Conservation (phyloP, 2,797 vertebrate genomes). For the Lutra lutra region DNA sequence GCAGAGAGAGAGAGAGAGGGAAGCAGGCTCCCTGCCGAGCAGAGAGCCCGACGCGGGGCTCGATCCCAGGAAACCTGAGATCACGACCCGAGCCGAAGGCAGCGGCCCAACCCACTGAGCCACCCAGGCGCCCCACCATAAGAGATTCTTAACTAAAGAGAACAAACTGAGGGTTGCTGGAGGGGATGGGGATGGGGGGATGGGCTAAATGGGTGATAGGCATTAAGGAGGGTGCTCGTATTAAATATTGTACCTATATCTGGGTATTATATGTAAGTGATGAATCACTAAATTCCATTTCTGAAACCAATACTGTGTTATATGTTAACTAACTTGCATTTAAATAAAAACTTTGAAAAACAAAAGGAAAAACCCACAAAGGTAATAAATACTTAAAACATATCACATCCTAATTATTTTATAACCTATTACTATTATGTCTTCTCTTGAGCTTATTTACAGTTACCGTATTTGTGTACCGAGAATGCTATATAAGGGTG, state of each 20-base stretch:
- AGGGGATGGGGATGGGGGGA: not conserved
- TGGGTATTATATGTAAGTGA: not conserved
- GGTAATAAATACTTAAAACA: constrained; percentile 26
- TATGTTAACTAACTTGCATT: not conserved
- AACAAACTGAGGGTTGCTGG: not conserved
- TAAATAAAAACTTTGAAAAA: not conserved
- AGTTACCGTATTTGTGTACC: not conserved
- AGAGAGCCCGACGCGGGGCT: no score
- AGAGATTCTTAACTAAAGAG: not conserved
- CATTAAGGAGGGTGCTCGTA: not conserved
- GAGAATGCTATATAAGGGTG: not conserved
- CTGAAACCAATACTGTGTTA: not conserved
- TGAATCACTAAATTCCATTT: not conserved
- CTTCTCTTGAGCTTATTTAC: not conserved
- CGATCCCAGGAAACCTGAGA: no score
- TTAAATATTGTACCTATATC: no score
- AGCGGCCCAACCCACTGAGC: no score
- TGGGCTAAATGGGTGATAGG: not conserved
- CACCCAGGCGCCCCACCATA: no score
- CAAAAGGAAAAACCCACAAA: not conserved
- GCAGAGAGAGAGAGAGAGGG: no score
- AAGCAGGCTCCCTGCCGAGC: no score
- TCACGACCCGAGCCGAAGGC: no score
- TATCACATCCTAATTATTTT: constrained; percentile 16
- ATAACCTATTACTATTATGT: not conserved